Conservation (phyloP, 2,797 vertebrate species). For the Anableps anableps region DNA sequence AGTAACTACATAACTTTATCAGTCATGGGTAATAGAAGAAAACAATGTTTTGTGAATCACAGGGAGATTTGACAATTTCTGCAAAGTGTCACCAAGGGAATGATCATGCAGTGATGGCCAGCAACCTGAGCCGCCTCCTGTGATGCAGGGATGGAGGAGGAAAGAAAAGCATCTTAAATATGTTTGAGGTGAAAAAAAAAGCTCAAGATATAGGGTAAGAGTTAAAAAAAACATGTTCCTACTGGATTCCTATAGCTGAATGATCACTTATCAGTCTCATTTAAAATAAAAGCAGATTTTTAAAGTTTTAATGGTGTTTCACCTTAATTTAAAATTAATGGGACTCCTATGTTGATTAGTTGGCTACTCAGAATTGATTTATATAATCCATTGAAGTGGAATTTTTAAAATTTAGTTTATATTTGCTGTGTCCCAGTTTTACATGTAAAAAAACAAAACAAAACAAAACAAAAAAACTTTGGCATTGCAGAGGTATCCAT, state of each 20-base stretch:
- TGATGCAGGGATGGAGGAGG: slow-evolving; percentile 54
- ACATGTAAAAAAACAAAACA: no score
- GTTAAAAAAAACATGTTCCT: slow-evolving; percentile 51
- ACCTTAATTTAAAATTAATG: not conserved
- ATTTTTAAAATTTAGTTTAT: not conserved
- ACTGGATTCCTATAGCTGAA: slow-evolving; percentile 50
- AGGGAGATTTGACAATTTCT: slow-evolving; percentile 63
- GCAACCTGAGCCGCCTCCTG: slow-evolving; percentile 65
- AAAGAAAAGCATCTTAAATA: slow-evolving; percentile 42
- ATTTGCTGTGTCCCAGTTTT: no score
- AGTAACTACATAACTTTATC: slow-evolving; percentile 54
- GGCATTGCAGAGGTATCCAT: no score
- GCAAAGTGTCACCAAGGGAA: slow-evolving; percentile 64
- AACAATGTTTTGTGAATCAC: slow-evolving; percentile 60
- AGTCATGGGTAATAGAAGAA: slow-evolving; percentile 58
- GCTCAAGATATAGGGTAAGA: slow-evolving; percentile 40
- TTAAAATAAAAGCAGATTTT: not conserved
- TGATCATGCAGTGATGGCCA: slow-evolving; percentile 65
- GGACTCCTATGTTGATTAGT: not conserved
- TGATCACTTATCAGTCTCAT: slow-evolving; percentile 36
- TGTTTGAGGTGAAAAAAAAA: slow-evolving; percentile 34
- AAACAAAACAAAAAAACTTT: no score
- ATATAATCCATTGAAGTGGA: no score
- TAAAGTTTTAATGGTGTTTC: not conserved
- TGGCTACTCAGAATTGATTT: not conserved